Conservation (phyloP, 2,797 vertebrate genomes). For the Chiloscyllium punctatum region DNA sequence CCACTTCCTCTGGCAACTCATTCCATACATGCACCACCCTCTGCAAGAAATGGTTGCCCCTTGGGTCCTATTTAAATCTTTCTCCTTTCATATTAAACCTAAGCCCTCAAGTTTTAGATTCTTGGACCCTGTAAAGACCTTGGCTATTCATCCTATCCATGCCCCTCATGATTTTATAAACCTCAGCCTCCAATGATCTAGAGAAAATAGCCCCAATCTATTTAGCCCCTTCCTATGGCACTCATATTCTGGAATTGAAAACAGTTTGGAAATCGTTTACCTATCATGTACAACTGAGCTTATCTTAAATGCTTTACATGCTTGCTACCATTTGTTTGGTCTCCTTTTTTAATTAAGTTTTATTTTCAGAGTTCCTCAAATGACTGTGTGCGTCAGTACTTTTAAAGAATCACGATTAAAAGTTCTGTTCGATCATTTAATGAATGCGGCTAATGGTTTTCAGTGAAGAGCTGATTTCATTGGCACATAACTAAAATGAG, state of each 20-base stretch:
- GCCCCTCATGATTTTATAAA: no score
- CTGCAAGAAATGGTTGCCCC: no score
- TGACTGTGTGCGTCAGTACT: background rate
- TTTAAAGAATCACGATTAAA: background rate
- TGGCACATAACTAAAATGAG: background rate
- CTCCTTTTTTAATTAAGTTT: background rate
- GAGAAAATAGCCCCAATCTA: no score
- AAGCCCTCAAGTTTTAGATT: no score
- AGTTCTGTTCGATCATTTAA: background rate
- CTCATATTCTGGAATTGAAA: background rate
- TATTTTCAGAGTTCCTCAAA: conserved; percentile 23
- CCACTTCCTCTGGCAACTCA: no score
- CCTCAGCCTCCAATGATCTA: no score
- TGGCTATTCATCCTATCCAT: no score
- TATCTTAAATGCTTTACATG: background rate
- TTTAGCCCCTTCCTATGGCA: no score
- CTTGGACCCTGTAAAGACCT: no score
- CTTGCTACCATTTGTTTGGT: background rate
- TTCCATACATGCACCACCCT: no score
- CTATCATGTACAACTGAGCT: background rate
- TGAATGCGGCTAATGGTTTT: background rate
- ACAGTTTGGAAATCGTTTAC: background rate
- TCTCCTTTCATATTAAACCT: no score
- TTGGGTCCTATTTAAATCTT: no score
- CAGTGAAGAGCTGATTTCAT: background rate